Conservation (phyloP, 1,140 invertebrate species). For the Mycetomoellerius zeteki region DNA sequence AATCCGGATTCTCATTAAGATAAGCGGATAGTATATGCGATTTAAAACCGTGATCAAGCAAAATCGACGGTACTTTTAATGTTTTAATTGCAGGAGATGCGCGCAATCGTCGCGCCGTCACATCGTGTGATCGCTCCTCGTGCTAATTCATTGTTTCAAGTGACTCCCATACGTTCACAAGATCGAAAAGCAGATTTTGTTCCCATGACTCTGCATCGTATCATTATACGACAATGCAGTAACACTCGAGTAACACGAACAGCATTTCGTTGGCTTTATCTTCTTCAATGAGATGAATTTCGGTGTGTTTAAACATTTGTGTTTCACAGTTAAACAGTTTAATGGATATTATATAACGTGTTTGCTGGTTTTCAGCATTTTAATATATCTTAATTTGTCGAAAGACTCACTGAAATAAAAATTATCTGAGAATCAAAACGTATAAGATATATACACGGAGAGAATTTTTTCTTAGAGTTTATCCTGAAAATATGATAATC, state of each 20-base stretch:
- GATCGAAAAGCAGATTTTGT: conserved; percentile 23
- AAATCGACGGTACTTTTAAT: conserved; percentile 29
- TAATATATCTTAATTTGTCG: background rate
- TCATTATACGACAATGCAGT: background rate
- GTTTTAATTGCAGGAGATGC: conserved; percentile 48
- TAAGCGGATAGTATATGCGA: conserved; percentile 31
- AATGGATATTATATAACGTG: background rate
- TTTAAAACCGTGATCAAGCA: conserved; percentile 59
- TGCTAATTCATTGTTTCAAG: conserved; percentile 43
- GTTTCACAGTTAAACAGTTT: background rate
- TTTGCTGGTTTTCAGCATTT: background rate
- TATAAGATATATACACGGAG: too few relatives aligned
- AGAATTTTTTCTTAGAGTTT: too few relatives aligned
- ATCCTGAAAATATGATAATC: too few relatives aligned
- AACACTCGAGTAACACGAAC: background rate
- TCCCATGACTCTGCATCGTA: background rate
- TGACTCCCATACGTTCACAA: conserved; percentile 4
- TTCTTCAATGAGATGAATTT: background rate
- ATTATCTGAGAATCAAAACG: background rate
- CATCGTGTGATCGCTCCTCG: conserved; percentile 7
- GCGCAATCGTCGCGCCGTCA: conserved; percentile 17
- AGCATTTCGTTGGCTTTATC: background rate
- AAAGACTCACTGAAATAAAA: background rate
- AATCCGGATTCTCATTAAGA: conserved; percentile 56
- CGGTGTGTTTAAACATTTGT: background rate